Percentiles rank a stretch among this genome's conserved stretches.
Conservation (phyloP, 2,888 invertebrate genomes). For the Plagodis dolabraria region DNA sequence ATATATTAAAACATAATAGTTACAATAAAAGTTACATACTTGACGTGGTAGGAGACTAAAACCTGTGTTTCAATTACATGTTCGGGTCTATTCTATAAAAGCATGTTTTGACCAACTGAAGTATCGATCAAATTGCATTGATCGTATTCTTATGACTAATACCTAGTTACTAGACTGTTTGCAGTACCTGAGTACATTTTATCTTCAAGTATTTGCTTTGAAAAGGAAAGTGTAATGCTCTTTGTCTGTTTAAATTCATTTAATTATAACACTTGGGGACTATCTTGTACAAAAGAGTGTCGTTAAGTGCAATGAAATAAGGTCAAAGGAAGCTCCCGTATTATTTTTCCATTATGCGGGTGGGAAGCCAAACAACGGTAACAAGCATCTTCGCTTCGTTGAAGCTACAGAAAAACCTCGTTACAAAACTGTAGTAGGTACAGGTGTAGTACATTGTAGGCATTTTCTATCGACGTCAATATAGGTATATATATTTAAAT, state of each 20-base stretch:
- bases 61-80: too few relatives aligned
- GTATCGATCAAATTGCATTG: too few relatives aligned
- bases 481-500: not conserved
- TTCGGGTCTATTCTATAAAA: too few relatives aligned
- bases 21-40: too few relatives aligned
- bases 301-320: too few relatives aligned
- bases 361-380: not conserved
- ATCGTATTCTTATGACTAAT: too few relatives aligned
- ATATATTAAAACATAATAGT: too few relatives aligned
- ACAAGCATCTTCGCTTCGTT: slow-evolving; percentile 10
- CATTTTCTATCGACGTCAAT: not conserved
- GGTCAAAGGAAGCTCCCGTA: not conserved
- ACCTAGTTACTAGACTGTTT: not conserved
- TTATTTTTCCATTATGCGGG: slow-evolving; percentile 5
- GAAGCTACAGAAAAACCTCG: slow-evolving; percentile 2
- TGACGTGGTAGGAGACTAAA: too few relatives aligned
- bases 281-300: too few relatives aligned
- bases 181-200: slow-evolving; percentile 11
- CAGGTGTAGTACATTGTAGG: not conserved
- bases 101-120: too few relatives aligned
- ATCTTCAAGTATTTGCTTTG: slow-evolving; percentile 22
- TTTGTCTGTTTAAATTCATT: slow-evolving; percentile 16
- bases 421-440: not conserved
- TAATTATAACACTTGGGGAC: not conserved
- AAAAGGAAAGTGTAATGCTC: slow-evolving; percentile 18